These are phyloP conservation scores for Oscheius sp. DNA, from an alignment of 2,888 invertebrate genomes.

Conservation along the genomic window DNA sequence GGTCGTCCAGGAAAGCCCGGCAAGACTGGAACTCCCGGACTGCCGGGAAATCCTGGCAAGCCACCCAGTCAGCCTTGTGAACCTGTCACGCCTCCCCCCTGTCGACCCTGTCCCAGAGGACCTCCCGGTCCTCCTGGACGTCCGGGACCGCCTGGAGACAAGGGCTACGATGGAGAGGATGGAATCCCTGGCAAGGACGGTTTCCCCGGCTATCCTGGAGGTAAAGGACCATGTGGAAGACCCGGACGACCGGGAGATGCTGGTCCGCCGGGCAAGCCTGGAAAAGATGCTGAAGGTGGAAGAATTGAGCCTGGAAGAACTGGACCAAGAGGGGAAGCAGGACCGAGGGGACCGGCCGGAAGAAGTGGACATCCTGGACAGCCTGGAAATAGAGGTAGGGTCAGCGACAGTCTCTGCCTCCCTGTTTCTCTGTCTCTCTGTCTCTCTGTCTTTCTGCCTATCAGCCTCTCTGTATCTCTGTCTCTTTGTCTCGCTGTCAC, in stretches of 20 bases:
- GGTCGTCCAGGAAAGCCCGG: slow-evolving; percentile 49
- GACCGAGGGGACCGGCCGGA: slow-evolving; percentile 46
- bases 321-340: slow-evolving; percentile 49
- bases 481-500: background rate
- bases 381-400: slow-evolving; percentile 13
- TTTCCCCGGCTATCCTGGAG: background rate
- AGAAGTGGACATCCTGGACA: slow-evolving; percentile 32
- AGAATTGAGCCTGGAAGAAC: slow-evolving; percentile 38
- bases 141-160: slow-evolving; percentile 16
- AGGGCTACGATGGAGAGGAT: slow-evolving; percentile 8
- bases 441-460: too few species aligned
- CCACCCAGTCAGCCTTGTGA: slow-evolving; percentile 43
- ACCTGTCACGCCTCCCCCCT: slow-evolving; percentile 47
- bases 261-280: slow-evolving; percentile 21
- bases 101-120: slow-evolving; percentile 46
- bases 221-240: slow-evolving; percentile 6
- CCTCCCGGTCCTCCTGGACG: slow-evolving; percentile 39
- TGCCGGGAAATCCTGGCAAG: slow-evolving; percentile 45
- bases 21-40: slow-evolving; percentile 49
- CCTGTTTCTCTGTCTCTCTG: too few species aligned
- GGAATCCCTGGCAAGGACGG: slow-evolving; percentile 14
- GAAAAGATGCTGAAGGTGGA: slow-evolving; percentile 13
- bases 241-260: slow-evolving; percentile 12
- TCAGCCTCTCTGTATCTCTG: too few species aligned
- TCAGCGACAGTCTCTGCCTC: background rate